phyloP scores from a whole-genome alignment of 2,797 vertebrate genomes.

The Eulemur coronatus region DNA sequence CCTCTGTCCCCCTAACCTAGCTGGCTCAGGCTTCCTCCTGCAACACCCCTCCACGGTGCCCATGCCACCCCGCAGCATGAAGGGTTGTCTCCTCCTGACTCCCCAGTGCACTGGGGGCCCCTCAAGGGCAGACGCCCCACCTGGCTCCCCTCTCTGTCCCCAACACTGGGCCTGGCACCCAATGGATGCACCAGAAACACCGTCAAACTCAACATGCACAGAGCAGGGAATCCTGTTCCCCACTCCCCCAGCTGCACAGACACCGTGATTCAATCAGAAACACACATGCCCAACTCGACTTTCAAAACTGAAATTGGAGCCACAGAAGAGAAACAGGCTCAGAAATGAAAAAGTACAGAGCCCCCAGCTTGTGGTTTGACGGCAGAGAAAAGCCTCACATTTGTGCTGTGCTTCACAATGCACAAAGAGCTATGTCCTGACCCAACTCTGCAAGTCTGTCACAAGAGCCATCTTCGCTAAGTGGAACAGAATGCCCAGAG shows the following conservation, averaged over 20 bases:
- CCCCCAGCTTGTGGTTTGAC: background rate
- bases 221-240: background rate
- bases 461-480: background rate
- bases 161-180: background rate
- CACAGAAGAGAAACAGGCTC: background rate
- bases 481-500: background rate
- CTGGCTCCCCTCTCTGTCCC: background rate
- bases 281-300: background rate
- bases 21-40: background rate
- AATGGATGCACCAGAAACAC: background rate
- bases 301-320: background rate
- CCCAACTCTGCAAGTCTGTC: background rate
- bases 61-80: fast-evolving
- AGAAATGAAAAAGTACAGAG: background rate
- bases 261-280: background rate
- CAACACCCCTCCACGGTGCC: fast-evolving
- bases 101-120: background rate
- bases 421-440: background rate
- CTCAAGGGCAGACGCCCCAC: background rate
- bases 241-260: fast-evolving
- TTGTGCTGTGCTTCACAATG: fast-evolving
- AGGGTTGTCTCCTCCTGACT: background rate
- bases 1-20: background rate
- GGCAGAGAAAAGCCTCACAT: background rate
- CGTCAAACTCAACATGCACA: background rate